These are phyloP conservation scores for Crypturellus undulatus DNA, from an alignment of 2,113 vertebrate species.

Conservation along the genomic window DNA sequence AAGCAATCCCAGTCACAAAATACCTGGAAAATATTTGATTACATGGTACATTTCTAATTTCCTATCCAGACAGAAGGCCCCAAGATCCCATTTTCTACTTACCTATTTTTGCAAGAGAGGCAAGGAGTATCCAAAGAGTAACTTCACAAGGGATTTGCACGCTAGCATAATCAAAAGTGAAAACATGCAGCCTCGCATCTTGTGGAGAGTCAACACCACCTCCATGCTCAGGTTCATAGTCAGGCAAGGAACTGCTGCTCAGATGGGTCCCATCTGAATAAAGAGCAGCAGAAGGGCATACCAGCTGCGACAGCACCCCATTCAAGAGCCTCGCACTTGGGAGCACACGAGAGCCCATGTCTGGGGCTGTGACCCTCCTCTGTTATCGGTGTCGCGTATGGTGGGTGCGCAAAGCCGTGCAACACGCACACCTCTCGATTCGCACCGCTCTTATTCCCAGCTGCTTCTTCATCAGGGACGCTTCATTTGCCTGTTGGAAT, in stretches of 20 bases:
- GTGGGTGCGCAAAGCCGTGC: not conserved
- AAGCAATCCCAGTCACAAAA: not conserved
- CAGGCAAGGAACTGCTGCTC: not conserved
- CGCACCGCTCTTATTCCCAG: accelerated
- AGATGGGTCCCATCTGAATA: not conserved
- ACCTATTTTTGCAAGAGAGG: conserved; percentile 98
- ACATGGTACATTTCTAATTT: not conserved
- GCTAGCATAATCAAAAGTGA: conserved; percentile 87
- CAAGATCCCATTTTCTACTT: conserved; percentile 63
- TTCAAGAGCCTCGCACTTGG: not conserved
- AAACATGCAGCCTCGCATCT: conserved; percentile 79
- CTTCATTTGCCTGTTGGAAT: not conserved
- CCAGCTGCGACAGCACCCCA: conserved; percentile 19
- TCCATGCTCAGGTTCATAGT: not conserved
- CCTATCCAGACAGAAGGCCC: not conserved
- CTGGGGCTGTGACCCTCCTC: not conserved
- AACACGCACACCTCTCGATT: not conserved
- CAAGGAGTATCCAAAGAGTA: conserved; percentile 95
- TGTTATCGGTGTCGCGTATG: accelerated
- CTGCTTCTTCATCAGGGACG: not conserved
- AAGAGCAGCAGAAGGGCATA: conserved; percentile 6
- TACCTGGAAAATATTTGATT: not conserved
- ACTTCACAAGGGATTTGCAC: conserved; percentile 96
- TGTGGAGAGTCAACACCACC: conserved; percentile 25
- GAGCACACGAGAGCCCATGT: not conserved